Base-by-base conservation (phyloP, 1,140 invertebrate genomes). In the Drosophila funebris region DNA sequence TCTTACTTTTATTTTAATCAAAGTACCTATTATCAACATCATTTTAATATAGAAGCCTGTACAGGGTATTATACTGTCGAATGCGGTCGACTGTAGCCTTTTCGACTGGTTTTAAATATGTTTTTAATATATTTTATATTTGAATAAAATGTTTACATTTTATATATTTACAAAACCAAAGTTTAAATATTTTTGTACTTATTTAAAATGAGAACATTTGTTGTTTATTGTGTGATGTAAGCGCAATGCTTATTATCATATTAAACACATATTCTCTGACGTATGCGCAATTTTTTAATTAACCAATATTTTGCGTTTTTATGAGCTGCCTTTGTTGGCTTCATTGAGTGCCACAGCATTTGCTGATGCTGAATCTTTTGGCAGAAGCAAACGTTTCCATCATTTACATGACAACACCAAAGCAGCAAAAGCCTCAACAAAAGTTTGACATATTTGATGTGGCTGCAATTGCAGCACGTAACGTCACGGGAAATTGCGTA, bases 201-300 rank as follows among this genome's bases (percentile, higher is more conserved):
- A 63, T 61, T 63, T 81, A 76, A 81, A 84, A 85, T 70, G 80
- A 64, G 37, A 73, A 43, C 76, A 73, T 84, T 76, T 62, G 81
- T 75, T 77, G 64, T 81, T 66, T 46, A 67, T 56, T 78, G 62
- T 70, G 31, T 44, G 66, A 64, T 70, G 81, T 72, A 73, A 76
- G 72, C 76, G 75, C 37, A 73, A 69, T 43, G 63, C 63, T 85
- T 64, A 60, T 61, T 54, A 73, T 57, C 62, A 50, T 64, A 57
- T 58, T 69, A 64, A 66, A 64, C 54, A 44, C 56, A 68, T 82
- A n/a, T 78, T 64, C 71, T 63, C 54, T 78, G 69, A 71, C 77
- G 78, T 88, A 82, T 82, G 74, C 76, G 74, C 71, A 87, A 76
- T 88, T 78, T 88, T 88, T 88, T 88, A 87, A 87, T 87, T 87